These are phyloP conservation scores for Amphimallon solstitiale DNA, from an alignment of 2,888 invertebrate genomes.

Conservation along the genomic window DNA sequence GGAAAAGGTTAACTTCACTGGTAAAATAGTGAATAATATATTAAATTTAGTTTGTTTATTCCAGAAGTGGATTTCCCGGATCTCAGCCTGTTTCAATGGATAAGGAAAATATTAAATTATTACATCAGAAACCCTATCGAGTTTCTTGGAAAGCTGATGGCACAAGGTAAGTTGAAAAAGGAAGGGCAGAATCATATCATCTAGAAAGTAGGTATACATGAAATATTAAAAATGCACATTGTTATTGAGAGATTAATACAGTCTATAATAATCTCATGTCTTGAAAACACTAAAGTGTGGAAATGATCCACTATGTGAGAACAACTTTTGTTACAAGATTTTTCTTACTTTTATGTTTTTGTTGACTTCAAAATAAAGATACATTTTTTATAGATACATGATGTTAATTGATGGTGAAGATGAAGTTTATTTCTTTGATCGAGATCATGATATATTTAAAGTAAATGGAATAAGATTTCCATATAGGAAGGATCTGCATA, in stretches of 20 bases:
- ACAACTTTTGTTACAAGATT: neutral
- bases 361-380: neutral
- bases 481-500: conserved; percentile 74
- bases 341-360: neutral
- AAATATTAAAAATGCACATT: too few species aligned
- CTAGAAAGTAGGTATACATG: too few species aligned
- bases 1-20: conserved; percentile 67
- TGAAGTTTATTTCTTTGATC: conserved; percentile 92
- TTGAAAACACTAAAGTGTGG: too few species aligned
- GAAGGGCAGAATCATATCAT: too few species aligned
- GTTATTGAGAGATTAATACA: too few species aligned
- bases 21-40: neutral
- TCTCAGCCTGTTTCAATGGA: conserved; percentile 98
- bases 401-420: conserved; percentile 90
- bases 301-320: too few species aligned
- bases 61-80: conserved; percentile 87
- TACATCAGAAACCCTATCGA: conserved; percentile 86
- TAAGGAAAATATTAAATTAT: conserved; percentile 76
- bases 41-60: conserved; percentile 22
- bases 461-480: conserved; percentile 85
- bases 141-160: conserved; percentile 99
- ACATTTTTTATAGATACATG: conserved; percentile 78
- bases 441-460: conserved; percentile 92
- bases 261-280: too few species aligned
- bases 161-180: conserved; percentile 72